These are phyloP conservation scores for Amphipyra tragopoginis DNA, from an alignment of 2,888 invertebrate species.

Conservation along the genomic window DNA sequence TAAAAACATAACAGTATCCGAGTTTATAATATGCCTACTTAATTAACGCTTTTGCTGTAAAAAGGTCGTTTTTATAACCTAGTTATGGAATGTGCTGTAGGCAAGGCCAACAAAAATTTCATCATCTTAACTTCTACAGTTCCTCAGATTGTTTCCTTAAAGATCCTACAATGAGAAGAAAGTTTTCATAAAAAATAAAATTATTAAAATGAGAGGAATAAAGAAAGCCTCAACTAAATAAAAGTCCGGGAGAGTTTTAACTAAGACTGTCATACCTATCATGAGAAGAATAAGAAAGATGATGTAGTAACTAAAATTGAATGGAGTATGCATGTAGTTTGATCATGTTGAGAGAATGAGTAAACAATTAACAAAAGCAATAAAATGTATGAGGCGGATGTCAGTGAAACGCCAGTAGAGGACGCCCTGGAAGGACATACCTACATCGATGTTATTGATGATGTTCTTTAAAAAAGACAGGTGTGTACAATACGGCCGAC, in stretches of 20 bases:
- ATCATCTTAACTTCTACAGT: constrained; percentile 40
- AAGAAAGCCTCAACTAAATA: not conserved
- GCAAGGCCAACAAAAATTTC: constrained; percentile 44
- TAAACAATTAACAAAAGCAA: too few species aligned
- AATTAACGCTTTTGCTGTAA: constrained; percentile 66
- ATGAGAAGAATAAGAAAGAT: not conserved
- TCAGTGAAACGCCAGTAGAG: too few species aligned
- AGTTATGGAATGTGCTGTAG: constrained; percentile 57
- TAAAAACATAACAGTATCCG: constrained; percentile 65
- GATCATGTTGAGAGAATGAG: too few species aligned
- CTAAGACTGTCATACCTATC: not conserved
- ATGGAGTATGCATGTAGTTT: too few species aligned
- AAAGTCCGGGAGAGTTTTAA: not conserved
- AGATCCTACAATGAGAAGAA: constrained; percentile 19
- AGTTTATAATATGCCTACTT: constrained; percentile 67
- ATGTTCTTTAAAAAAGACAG: too few species aligned
- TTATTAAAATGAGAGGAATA: constrained; percentile 14
- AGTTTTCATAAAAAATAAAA: constrained; percentile 24
- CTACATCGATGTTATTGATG: too few species aligned
- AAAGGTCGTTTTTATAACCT: constrained; percentile 62
- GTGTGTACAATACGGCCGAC: too few species aligned
- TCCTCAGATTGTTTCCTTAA: constrained; percentile 30
- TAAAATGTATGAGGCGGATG: too few species aligned
- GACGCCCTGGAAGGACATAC: too few species aligned
- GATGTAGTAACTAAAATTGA: too few species aligned